Evolutionary conservation across 2,113 vertebrate species (phyloP).

Genomic region (Phylloscopus trochilus): DNA sequence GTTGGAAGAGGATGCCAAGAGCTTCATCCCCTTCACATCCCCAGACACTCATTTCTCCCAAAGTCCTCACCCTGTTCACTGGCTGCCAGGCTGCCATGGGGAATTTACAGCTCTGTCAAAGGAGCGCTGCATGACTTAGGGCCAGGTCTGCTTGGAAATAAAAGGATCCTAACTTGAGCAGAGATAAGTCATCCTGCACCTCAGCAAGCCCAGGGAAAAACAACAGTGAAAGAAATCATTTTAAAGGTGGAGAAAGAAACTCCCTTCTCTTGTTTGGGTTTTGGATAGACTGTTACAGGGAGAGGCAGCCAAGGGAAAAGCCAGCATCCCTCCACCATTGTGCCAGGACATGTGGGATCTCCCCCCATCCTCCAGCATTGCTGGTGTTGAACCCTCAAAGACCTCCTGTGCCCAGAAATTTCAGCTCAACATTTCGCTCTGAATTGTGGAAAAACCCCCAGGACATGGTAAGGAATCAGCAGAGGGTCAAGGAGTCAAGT

Average conservation of each 20-base stretch:
- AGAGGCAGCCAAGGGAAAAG: background rate
- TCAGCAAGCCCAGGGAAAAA: background rate
- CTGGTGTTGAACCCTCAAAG: no score
- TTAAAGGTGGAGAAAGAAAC: background rate
- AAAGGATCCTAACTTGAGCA: background rate
- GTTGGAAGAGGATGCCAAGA: background rate
- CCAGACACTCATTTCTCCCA: background rate
- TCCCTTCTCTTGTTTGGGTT: background rate
- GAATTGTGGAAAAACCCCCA: background rate
- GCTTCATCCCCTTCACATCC: background rate
- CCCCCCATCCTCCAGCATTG: background rate
- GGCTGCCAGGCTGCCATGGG: background rate
- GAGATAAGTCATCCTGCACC: background rate
- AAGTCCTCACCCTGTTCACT: background rate
- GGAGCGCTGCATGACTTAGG: background rate
- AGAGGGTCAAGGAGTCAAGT: background rate
- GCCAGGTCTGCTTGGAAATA: background rate
- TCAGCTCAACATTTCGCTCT: background rate
- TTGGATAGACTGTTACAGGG: background rate
- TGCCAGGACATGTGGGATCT: accelerated
- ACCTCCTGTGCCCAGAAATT: background rate
- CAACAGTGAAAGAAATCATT: slow-evolving; percentile 3
- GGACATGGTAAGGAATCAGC: background rate
- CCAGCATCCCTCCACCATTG: background rate
- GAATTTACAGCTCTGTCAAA: background rate